phyloP scores from a whole-genome alignment of 1,140 invertebrate genomes.

The Epicauta chinensis region DNA sequence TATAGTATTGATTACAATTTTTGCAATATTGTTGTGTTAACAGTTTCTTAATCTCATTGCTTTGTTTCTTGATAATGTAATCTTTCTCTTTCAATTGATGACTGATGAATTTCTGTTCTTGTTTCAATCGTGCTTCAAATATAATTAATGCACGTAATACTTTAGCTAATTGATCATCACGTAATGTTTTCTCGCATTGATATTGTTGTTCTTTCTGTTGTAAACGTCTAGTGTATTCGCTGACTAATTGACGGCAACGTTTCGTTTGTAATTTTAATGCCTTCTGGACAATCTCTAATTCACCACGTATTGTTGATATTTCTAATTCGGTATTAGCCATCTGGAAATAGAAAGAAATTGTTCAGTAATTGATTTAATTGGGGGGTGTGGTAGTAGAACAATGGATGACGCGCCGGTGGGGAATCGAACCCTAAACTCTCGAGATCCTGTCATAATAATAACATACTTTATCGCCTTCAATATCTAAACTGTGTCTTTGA shows the following conservation, averaged over 20 bases:
- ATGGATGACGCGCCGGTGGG: too few species aligned
- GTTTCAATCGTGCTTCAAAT: slow-evolving; percentile 63
- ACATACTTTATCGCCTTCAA: too few species aligned
- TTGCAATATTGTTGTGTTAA: slow-evolving; percentile 47
- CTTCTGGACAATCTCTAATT: slow-evolving; percentile 56
- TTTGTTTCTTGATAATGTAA: slow-evolving; percentile 61
- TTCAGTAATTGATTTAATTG: neutral
- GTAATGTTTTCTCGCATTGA: slow-evolving; percentile 51
- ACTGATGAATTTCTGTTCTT: slow-evolving; percentile 66
- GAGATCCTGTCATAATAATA: too few species aligned
- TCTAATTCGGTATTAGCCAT: slow-evolving; percentile 51
- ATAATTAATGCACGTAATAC: slow-evolving; percentile 62
- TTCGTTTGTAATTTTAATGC: slow-evolving; percentile 57
- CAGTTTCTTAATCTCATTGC: slow-evolving; percentile 60
- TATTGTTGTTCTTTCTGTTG: slow-evolving; percentile 54
- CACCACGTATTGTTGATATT: slow-evolving; percentile 47
- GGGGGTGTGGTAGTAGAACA: too few species aligned
- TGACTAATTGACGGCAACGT: slow-evolving; percentile 50
- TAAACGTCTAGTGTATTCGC: slow-evolving; percentile 53
- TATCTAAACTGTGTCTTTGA: too few species aligned
- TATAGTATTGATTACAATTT: slow-evolving; percentile 51
- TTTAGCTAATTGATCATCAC: slow-evolving; percentile 60
- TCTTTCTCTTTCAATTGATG: slow-evolving; percentile 63
- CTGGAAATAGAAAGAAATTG: slow-evolving; percentile 49
- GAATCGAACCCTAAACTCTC: too few species aligned